Base-by-base conservation (phyloP, 2,797 vertebrate genomes). In the Xenopus petersii region DNA sequence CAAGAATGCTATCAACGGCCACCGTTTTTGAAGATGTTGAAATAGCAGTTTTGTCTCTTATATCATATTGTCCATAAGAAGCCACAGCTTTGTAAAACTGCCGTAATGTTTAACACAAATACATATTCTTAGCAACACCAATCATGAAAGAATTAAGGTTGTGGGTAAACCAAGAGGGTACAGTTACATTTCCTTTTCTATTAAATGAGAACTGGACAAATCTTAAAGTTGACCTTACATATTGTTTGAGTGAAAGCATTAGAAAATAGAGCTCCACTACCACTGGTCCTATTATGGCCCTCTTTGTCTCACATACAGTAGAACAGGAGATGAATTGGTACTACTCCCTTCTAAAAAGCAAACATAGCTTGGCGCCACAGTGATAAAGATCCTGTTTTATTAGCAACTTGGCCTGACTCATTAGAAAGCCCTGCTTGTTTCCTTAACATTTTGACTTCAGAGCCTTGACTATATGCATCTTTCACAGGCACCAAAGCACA, bases 361-460 rank as follows among this genome's bases (percentile, higher is more conserved):
- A 68, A 68, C 66, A 68, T 9, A 56, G 66, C 66, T 68, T 68
- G 66, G 66, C 51, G 66, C 51, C 51, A 17, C 12, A 68, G 49
- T 51, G 51, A 68, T 68, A 68, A 68, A 42, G 67, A 69, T 69
- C 67, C 67, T 69, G 54, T 69, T 69, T 69, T 69, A 69, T 58
- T 36, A 58, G 67, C 54, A 69, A 58, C 51, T 58, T 58, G 67
- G 67, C 26, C 51, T 58, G 30, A 69, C 67, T 69, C 49, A 67
- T 67, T 33, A 64, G 21, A 58, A 17, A 58, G 54, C 26, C 49
- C 13, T 33, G 47, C 5, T 48, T 58, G 9, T 49, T 64, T 33
- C 51, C 42, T 59, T 58, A 69, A 49, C 54, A 9, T 12, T 59
- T 69, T 21, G 3, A 12, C 48, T 67, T 26, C 54, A 69, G n/a